Percentiles rank a stretch among this genome's conserved stretches.
These are phyloP conservation scores for Lasioglossum baleicum DNA, from an alignment of 1,140 invertebrate genomes.

Conservation along the genomic window DNA sequence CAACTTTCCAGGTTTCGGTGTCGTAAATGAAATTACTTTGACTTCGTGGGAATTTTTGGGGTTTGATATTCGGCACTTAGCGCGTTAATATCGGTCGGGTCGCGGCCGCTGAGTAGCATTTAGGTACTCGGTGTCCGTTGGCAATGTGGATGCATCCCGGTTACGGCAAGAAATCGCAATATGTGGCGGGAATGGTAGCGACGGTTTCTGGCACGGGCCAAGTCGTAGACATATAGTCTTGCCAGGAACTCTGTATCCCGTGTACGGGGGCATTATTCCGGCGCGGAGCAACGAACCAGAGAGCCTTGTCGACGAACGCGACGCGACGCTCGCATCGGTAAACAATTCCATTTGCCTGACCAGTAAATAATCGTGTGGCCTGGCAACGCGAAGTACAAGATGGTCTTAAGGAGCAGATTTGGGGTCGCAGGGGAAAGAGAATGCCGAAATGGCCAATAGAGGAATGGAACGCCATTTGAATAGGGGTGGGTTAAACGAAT, in stretches of 20 bases:
- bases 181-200: conserved; percentile 6
- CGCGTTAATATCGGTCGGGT: background rate
- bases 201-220: conserved; percentile 13
- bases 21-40: too few relatives aligned
- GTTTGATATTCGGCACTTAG: too few relatives aligned
- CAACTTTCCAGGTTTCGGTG: too few relatives aligned
- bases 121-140: background rate
- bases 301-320: too few relatives aligned
- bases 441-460: too few relatives aligned
- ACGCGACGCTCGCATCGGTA: background rate
- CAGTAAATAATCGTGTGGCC: conserved; percentile 5
- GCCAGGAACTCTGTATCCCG: background rate
- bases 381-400: too few relatives aligned
- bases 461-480: too few relatives aligned
- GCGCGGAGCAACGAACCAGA: conserved; percentile 12
- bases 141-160: background rate
- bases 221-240: conserved; percentile 8
- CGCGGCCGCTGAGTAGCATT: background rate
- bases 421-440: too few relatives aligned
- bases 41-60: too few relatives aligned
- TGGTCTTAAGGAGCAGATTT: too few relatives aligned
- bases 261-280: conserved; percentile 16
- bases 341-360: conserved; percentile 16
- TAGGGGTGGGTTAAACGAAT: too few relatives aligned
- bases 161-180: background rate